A percentile compares a stretch with the other conserved stretches of the same genome.
Evolutionary conservation across 1,140 invertebrate genomes (phyloP).

Genomic region (Bombus huntii): DNA sequence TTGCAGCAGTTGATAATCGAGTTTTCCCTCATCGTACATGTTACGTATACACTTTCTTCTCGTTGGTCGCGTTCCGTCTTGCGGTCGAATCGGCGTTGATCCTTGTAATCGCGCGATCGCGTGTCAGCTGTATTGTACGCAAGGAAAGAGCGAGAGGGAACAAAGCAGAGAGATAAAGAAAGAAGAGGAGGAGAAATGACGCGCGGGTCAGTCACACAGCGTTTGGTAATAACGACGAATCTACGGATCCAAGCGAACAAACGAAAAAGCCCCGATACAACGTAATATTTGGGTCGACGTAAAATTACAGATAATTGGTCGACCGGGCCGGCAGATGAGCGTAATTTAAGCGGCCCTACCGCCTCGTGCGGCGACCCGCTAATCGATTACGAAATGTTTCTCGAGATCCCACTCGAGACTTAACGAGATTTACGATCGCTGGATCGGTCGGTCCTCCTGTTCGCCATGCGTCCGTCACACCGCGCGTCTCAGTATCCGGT

Average conservation of each 20-base stretch:
- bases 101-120: neutral
- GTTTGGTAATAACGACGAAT: neutral
- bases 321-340: slow-evolving; percentile 58
- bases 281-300: slow-evolving; percentile 67
- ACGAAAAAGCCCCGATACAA: slow-evolving; percentile 17
- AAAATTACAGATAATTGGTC: slow-evolving; percentile 72
- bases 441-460: neutral
- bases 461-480: neutral
- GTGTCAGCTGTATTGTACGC: neutral
- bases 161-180: too few species aligned
- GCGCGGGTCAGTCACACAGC: too few species aligned
- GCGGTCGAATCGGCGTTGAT: neutral
- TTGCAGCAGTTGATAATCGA: neutral
- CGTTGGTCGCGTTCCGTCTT: too few species aligned
- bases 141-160: neutral
- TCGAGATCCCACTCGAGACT: slow-evolving; percentile 26
- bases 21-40: neutral
- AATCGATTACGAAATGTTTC: slow-evolving; percentile 73
- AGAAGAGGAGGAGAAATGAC: too few species aligned
- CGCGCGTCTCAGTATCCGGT: too few species aligned
- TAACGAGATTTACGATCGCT: slow-evolving; percentile 55
- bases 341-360: slow-evolving; percentile 71
- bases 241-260: neutral
- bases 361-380: slow-evolving; percentile 58
- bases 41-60: neutral